phyloP scores from a whole-genome alignment of 2,113 vertebrate genomes.

The Cyprichromis sp. region DNA sequence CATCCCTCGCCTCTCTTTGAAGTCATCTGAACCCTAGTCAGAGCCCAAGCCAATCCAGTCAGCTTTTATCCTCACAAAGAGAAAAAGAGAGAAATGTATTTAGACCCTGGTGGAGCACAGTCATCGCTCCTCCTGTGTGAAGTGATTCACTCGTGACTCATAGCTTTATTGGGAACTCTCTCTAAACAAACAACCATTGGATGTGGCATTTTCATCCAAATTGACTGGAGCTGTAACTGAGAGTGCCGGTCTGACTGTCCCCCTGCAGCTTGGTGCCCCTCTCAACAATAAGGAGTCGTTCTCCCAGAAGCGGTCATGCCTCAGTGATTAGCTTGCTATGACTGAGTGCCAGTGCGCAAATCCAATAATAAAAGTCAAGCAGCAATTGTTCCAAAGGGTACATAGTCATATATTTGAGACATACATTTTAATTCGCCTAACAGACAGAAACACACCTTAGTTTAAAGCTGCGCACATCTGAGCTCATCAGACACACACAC shows the following conservation, averaged over 20 bases:
- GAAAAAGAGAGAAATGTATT: conserved; percentile 44
- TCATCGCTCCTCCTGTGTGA: conserved; percentile 54
- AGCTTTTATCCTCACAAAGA: conserved; percentile 57
- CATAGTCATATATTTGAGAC: conserved; percentile 9
- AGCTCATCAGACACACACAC: neutral
- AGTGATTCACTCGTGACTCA: conserved; percentile 64
- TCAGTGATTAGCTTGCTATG: conserved; percentile 32
- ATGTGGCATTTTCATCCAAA: conserved; percentile 44
- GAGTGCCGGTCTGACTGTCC: conserved; percentile 29
- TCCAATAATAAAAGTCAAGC: conserved; percentile 26
- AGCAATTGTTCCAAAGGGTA: conserved; percentile 10
- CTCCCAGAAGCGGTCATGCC: conserved; percentile 28
- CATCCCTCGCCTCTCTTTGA: conserved; percentile 59
- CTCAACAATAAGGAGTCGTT: conserved; percentile 33
- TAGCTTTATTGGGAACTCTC: conserved; percentile 48
- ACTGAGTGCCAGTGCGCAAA: conserved; percentile 8
- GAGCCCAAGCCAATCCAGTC: conserved; percentile 48
- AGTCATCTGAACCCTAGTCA: conserved; percentile 49
- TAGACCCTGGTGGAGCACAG: conserved; percentile 35
- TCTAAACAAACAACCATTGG: conserved; percentile 54
- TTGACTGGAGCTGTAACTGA: conserved; percentile 37
- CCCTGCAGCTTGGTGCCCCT: conserved; percentile 19
- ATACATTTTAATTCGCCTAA: conserved; percentile 4
- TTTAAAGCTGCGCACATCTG: neutral
- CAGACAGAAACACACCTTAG: neutral